These are phyloP conservation scores for Parapsyche elsis DNA, from an alignment of 1,140 invertebrate genomes.

Conservation along the genomic window DNA sequence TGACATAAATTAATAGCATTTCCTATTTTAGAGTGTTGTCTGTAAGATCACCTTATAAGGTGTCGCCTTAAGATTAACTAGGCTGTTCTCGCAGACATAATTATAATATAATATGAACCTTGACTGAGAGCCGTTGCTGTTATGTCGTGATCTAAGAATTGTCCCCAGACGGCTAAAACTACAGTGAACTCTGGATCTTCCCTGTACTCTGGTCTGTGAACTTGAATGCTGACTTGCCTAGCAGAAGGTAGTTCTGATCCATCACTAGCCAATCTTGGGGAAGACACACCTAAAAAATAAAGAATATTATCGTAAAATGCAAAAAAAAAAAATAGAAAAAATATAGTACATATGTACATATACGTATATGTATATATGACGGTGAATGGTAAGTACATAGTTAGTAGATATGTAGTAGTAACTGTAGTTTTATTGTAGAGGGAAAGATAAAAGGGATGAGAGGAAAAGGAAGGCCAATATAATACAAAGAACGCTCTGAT, in stretches of 20 bases:
- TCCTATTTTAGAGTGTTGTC: background rate
- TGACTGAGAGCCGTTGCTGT: conserved; percentile 83
- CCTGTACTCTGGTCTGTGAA: conserved; percentile 77
- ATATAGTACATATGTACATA: no score
- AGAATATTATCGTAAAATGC: background rate
- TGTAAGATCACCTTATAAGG: conserved; percentile 4
- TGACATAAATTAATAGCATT: conserved; percentile 9
- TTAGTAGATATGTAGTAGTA: no score
- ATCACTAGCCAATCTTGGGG: conserved; percentile 71
- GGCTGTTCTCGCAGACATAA: background rate
- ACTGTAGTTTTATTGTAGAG: no score
- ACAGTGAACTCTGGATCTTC: conserved; percentile 81
- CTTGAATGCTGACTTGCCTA: conserved; percentile 76
- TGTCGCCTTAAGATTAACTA: background rate
- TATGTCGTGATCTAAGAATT: conserved; percentile 96
- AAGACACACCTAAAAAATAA: conserved; percentile 70
- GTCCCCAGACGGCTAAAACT: conserved; percentile 90
- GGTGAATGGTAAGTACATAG: no score
- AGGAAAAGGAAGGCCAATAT: no score
- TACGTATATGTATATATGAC: no score
- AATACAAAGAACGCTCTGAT: no score
- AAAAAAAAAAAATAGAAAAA: no score
- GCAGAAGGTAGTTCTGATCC: conserved; percentile 75
- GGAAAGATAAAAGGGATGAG: no score
- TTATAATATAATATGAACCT: conserved; percentile 59